Evolutionary conservation across 2,888 invertebrate genomes (phyloP).

Genomic region (Trileptium ribeirensis): DNA sequence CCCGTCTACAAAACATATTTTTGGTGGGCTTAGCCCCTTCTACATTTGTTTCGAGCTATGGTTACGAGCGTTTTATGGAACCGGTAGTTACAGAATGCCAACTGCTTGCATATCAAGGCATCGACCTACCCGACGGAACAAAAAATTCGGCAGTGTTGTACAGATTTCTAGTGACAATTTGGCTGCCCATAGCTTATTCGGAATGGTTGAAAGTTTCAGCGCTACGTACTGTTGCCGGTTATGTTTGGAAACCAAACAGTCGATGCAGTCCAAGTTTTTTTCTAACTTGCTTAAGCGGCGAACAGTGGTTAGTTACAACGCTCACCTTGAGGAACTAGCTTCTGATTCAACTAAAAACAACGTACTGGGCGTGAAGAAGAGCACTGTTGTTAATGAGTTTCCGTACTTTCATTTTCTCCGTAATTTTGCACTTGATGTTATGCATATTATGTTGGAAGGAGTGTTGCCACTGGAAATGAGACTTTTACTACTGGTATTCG

Average conservation of each 20-base stretch:
- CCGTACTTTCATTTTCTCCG: neutral
- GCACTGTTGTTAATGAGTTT: neutral
- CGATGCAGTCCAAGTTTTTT: neutral
- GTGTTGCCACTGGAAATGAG: neutral
- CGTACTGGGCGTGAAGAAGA: neutral
- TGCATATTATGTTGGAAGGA: neutral
- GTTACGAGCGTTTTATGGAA: neutral
- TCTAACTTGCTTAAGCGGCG: neutral
- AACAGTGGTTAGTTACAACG: neutral
- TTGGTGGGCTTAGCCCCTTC: neutral
- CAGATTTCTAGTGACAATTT: neutral
- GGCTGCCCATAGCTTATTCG: neutral
- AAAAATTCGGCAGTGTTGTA: neutral
- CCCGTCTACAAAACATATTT: neutral
- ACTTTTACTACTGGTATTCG: neutral
- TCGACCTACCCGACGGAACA: neutral
- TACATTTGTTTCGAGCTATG: neutral
- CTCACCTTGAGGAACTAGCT: neutral
- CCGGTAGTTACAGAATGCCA: neutral
- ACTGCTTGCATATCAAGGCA: neutral
- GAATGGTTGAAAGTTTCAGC: neutral
- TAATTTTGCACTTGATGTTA: neutral
- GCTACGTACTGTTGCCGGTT: neutral
- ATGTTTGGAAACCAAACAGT: neutral
- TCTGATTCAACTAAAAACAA: neutral